These are phyloP conservation scores for Triplophysa siluroides DNA, from an alignment of 2,113 vertebrate species.

Conservation along the genomic window DNA sequence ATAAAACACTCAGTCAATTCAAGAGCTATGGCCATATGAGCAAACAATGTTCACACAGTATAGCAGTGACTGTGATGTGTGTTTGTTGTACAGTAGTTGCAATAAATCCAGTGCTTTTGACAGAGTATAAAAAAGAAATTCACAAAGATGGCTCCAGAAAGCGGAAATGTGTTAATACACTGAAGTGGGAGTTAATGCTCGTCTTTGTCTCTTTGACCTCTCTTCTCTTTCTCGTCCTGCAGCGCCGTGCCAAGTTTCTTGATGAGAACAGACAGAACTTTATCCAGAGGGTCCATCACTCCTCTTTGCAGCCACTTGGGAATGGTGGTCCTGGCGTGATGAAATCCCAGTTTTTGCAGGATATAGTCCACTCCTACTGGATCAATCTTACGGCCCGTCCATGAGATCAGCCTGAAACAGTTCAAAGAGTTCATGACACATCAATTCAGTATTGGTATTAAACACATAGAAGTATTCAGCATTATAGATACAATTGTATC, in stretches of 20 bases:
- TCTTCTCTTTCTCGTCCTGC: conserved; percentile 96
- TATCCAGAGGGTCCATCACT: conserved; percentile 98
- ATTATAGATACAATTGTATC: neutral
- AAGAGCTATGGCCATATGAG: conserved; percentile 73
- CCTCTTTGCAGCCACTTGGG: conserved; percentile 99
- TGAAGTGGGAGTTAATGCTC: conserved; percentile 77
- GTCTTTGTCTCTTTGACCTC: conserved; percentile 87
- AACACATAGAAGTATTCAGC: neutral
- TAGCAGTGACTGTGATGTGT: conserved; percentile 44
- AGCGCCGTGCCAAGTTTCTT: conserved; percentile 95
- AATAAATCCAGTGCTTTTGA: conserved; percentile 64
- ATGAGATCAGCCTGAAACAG: conserved; percentile 88
- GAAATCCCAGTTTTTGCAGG: conserved; percentile 96
- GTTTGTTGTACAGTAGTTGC: conserved; percentile 71
- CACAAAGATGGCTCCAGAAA: conserved; percentile 6
- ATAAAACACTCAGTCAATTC: conserved; percentile 68
- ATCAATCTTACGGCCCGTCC: conserved; percentile 98
- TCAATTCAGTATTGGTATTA: neutral
- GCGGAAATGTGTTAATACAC: conserved; percentile 2
- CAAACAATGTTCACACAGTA: conserved; percentile 72
- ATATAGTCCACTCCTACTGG: conserved; percentile 98
- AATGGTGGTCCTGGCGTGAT: conserved; percentile 98
- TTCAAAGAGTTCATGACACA: neutral
- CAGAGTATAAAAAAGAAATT: conserved; percentile 28
- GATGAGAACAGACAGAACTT: conserved; percentile 94